phyloP scores from a whole-genome alignment of 2,888 invertebrate genomes.

The Sinohyriopsis cumingii region DNA sequence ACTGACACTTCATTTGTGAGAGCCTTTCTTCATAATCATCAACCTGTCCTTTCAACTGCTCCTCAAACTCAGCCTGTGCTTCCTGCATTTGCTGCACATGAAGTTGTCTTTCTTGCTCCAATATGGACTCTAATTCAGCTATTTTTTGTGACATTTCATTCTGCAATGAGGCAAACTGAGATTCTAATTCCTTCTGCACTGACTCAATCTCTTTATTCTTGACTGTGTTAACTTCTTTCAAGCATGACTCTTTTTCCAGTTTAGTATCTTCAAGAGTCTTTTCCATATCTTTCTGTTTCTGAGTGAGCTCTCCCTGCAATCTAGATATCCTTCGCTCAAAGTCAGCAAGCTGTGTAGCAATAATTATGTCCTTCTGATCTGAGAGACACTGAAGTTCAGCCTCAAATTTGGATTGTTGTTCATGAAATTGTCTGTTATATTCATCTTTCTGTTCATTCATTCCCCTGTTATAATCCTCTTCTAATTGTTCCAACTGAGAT shows the following conservation, averaged over 20 bases:
- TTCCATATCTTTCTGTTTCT: constrained; percentile 29
- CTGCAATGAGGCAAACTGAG: background rate
- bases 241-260: background rate
- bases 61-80: constrained; percentile 16
- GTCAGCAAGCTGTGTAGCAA: constrained; percentile 34
- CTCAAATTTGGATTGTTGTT: constrained; percentile 29
- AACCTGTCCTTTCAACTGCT: constrained; percentile 26
- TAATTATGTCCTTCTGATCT: constrained; percentile 39
- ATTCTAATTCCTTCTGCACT: constrained; percentile 2
- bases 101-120: too few relatives aligned
- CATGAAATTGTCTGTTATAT: constrained; percentile 27
- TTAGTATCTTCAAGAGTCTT: constrained; percentile 10
- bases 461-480: constrained; percentile 43
- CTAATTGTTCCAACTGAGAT: constrained; percentile 44
- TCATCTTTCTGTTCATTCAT: constrained; percentile 34
- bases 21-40: constrained; percentile 20
- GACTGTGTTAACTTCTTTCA: too few relatives aligned
- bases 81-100: too few relatives aligned
- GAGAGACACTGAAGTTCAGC: constrained; percentile 26
- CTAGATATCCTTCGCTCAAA: constrained; percentile 32
- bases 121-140: too few relatives aligned
- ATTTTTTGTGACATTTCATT: too few relatives aligned
- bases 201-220: constrained; percentile 3
- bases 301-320: constrained; percentile 33
- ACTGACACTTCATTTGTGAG: constrained; percentile 39